Evolutionary conservation across 2,797 vertebrate species (phyloP).

Genomic region (Neopelma chrysocephalum): DNA sequence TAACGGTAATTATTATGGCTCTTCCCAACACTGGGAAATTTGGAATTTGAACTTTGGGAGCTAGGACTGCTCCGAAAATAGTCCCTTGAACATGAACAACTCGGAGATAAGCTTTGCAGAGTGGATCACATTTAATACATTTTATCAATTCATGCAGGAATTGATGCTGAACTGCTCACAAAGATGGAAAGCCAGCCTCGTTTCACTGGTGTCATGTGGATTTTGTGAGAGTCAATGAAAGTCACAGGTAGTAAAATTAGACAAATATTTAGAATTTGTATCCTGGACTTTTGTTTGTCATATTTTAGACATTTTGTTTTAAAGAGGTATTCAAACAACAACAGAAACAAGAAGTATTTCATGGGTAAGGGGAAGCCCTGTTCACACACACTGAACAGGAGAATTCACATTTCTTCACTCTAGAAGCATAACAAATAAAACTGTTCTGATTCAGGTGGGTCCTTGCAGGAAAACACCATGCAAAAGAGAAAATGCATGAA

Average conservation of each 20-base stretch:
- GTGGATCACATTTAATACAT: not conserved
- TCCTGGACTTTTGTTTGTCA: not conserved
- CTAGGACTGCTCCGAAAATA: not conserved
- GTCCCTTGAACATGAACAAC: not conserved
- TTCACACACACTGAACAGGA: not conserved
- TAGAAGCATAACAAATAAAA: not conserved
- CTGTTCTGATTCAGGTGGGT: not conserved
- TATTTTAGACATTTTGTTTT: not conserved
- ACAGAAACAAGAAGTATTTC: not conserved
- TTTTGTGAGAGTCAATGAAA: not conserved
- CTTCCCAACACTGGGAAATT: not conserved
- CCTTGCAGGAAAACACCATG: not conserved
- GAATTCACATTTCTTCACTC: not conserved
- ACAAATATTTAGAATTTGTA: not conserved
- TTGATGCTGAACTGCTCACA: not conserved
- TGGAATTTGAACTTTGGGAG: not conserved
- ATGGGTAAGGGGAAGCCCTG: not conserved
- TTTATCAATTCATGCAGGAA: not conserved
- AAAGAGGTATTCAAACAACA: not conserved
- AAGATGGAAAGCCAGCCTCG: not conserved
- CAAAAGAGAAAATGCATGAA: not conserved
- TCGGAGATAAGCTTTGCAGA: not conserved
- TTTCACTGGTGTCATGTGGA: accelerated
- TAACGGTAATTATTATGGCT: not conserved
- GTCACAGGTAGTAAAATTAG: not conserved